These are phyloP conservation scores for Drosophila neonasuta DNA, from an alignment of 2,888 invertebrate genomes.

Conservation along the genomic window DNA sequence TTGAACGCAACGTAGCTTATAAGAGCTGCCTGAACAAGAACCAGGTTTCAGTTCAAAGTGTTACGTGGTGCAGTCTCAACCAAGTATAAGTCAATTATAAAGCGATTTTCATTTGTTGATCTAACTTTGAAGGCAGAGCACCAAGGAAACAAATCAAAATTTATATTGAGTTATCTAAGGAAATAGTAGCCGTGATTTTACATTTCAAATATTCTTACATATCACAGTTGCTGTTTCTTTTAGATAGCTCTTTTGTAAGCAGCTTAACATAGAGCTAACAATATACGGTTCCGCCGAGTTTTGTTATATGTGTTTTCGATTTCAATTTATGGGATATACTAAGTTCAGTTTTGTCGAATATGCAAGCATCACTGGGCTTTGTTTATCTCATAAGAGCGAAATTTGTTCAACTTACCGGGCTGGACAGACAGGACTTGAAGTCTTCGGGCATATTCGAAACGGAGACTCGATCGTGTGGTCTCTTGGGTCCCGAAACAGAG, in stretches of 20 bases:
- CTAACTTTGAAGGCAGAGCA: neutral
- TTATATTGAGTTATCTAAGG: slow-evolving; percentile 82
- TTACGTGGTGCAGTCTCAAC: slow-evolving; percentile 47
- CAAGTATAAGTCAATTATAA: neutral
- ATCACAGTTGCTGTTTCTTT: slow-evolving; percentile 83
- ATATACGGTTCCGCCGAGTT: neutral
- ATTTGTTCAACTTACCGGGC: slow-evolving; percentile 88
- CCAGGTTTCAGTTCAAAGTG: slow-evolving; percentile 64
- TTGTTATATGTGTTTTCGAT: slow-evolving; percentile 36
- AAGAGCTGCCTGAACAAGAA: slow-evolving; percentile 67
- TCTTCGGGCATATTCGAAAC: slow-evolving; percentile 95
- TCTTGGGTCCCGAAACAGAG: slow-evolving; percentile 97
- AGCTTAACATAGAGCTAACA: slow-evolving; percentile 46
- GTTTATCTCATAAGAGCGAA: slow-evolving; percentile 82
- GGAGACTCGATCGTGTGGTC: slow-evolving; percentile 97
- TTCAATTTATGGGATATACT: slow-evolving; percentile 82
- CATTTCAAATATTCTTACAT: slow-evolving; percentile 63
- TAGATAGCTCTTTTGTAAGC: slow-evolving; percentile 82
- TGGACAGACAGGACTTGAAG: slow-evolving; percentile 91
- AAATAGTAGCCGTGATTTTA: slow-evolving; percentile 83
- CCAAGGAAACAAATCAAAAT: slow-evolving; percentile 33
- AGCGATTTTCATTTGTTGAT: neutral
- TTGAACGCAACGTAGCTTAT: slow-evolving; percentile 75
- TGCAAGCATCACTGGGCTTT: slow-evolving; percentile 82
- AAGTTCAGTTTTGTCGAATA: slow-evolving; percentile 80